Evolutionary conservation across 2,888 invertebrate genomes (phyloP).

Genomic region (Caenorhabditis panamensis): DNA sequence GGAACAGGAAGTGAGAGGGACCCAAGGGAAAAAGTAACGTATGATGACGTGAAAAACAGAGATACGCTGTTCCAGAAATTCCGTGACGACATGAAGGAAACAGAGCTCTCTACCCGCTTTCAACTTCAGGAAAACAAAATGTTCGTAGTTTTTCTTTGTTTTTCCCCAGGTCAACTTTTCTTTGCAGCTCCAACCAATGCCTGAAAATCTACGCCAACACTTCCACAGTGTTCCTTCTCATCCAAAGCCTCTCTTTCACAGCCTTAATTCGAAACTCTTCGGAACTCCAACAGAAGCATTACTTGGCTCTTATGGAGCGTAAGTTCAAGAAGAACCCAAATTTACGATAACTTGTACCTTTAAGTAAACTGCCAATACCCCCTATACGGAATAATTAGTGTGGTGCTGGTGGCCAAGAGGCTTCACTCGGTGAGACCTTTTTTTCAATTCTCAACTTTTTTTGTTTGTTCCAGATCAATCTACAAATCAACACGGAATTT

Average conservation of each 20-base stretch:
- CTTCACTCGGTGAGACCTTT: background rate
- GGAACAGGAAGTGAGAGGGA: too few species aligned
- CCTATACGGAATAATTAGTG: constrained; percentile 32
- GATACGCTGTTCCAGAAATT: constrained; percentile 14
- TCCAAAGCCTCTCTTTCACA: constrained; percentile 3
- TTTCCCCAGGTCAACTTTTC: background rate
- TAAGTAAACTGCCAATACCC: constrained; percentile 38
- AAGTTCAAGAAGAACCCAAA: constrained; percentile 1
- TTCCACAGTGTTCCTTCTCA: constrained; percentile 19
- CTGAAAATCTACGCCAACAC: constrained; percentile 48
- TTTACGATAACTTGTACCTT: background rate
- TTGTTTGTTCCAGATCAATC: too few species aligned
- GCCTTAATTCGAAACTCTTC: constrained; percentile 1
- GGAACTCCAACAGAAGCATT: constrained; percentile 1
- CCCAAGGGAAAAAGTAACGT: too few species aligned
- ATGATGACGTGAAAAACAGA: too few species aligned
- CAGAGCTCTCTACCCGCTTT: constrained; percentile 28
- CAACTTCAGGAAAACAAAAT: constrained; percentile 46
- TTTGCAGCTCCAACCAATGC: constrained; percentile 38
- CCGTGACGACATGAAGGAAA: background rate
- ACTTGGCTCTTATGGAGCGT: constrained; percentile 46
- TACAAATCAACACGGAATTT: too few species aligned
- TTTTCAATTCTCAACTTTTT: background rate
- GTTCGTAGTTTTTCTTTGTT: background rate
- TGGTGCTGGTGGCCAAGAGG: constrained; percentile 11